These are phyloP conservation scores for Actinopyga echinites DNA, from an alignment of 53 echinoderm and acorn worm genomes.

Conservation along the genomic window DNA sequence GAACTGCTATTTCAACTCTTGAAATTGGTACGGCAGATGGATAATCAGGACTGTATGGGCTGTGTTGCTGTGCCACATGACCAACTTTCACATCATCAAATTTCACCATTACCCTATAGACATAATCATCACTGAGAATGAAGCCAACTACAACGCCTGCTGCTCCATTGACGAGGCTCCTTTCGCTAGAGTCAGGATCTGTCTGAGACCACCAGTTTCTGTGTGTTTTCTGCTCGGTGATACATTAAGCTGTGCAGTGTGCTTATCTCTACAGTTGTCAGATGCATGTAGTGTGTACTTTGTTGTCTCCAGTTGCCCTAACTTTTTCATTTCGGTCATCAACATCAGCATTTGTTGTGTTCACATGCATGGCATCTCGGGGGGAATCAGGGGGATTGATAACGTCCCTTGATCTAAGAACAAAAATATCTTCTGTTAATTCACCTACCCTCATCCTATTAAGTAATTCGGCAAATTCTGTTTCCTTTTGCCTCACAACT, in stretches of 20 bases:
- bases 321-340: conserved; percentile 34
- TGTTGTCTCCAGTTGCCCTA: neutral
- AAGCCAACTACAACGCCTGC: conserved; percentile 32
- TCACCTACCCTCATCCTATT: conserved; percentile 37
- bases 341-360: conserved; percentile 40
- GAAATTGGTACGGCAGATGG: conserved; percentile 32
- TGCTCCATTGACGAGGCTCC: conserved; percentile 67
- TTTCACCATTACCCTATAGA: neutral
- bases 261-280: conserved; percentile 2
- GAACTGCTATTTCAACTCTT: neutral
- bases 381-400: neutral
- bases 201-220: conserved; percentile 37
- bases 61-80: neutral
- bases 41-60: neutral
- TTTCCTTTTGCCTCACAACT: conserved; percentile 60
- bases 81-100: conserved; percentile 21
- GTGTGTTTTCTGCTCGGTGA: neutral
- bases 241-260: neutral
- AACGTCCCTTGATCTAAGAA: neutral
- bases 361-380: conserved; percentile 39
- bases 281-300: neutral
- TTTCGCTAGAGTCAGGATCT: conserved; percentile 20
- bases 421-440: neutral
- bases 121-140: neutral
- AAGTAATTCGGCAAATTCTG: conserved; percentile 38